These are phyloP conservation scores for Amblyjoppa proteus DNA, from an alignment of 2,888 invertebrate genomes.

Conservation along the genomic window DNA sequence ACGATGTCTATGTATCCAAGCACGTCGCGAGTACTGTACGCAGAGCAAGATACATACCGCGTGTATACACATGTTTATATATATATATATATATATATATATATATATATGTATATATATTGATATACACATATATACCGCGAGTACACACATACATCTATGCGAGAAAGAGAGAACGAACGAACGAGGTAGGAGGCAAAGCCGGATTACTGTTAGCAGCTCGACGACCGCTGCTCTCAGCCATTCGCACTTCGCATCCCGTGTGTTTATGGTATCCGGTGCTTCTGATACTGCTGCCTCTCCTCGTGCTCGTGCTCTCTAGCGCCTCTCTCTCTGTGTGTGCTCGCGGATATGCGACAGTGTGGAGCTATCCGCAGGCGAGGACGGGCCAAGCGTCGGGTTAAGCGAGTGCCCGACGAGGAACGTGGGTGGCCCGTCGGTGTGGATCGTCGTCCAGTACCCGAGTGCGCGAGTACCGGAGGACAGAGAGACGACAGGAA, in stretches of 20 bases:
- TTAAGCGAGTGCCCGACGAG: constrained; percentile 38
- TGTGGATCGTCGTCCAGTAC: constrained; percentile 42
- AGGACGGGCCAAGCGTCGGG: constrained; percentile 37
- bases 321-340: constrained; percentile 17
- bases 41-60: constrained; percentile 11
- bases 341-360: constrained; percentile 1
- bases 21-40: neutral
- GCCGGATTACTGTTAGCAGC: constrained; percentile 75
- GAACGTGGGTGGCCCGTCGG: constrained; percentile 68
- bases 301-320: constrained; percentile 15
- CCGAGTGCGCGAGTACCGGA: constrained; percentile 7
- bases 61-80: neutral
- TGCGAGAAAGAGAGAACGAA: constrained; percentile 53
- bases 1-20: neutral
- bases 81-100: constrained; percentile 5
- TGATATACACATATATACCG: constrained; percentile 3
- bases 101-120: constrained; percentile 6
- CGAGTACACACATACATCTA: neutral
- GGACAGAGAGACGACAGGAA: constrained; percentile 12
- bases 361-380: constrained; percentile 3
- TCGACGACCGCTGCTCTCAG: constrained; percentile 71
- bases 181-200: constrained; percentile 65
- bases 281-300: constrained; percentile 27
- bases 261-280: constrained; percentile 69
- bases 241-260: constrained; percentile 72